phyloP scores from a whole-genome alignment of 2,797 vertebrate species.

The Pseudocheirus occidentalis region DNA sequence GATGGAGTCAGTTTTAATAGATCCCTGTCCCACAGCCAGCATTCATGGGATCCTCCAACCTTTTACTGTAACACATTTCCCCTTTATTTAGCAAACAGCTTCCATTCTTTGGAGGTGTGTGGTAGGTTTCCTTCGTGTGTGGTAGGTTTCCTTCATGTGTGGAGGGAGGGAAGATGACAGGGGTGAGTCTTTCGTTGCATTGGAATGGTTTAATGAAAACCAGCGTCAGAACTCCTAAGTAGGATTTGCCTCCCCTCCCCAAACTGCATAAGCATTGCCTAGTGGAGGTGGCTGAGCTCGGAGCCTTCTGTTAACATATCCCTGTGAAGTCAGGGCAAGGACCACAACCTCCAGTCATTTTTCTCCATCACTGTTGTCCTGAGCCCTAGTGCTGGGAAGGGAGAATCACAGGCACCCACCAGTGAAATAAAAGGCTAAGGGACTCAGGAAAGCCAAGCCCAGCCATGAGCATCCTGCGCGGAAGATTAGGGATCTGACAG shows the following conservation, averaged over 20 bases:
- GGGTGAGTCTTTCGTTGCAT: not conserved
- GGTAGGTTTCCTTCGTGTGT: not conserved
- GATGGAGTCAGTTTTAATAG: conserved; percentile 23
- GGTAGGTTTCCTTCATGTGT: not conserved
- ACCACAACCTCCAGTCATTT: not conserved
- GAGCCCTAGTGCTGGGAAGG: not conserved
- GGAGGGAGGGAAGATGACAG: not conserved
- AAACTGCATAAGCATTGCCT: not conserved
- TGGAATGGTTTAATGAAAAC: not conserved
- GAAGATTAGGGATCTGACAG: not conserved
- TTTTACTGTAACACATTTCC: not conserved
- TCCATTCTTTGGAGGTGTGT: not conserved
- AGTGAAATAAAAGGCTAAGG: not conserved
- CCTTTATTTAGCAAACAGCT: conserved; percentile 34
- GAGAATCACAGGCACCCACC: not conserved
- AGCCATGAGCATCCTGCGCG: not conserved
- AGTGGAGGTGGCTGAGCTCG: not conserved
- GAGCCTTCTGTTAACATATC: not conserved
- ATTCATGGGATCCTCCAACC: not conserved
- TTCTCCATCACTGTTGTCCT: conserved; percentile 11
- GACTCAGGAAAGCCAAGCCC: not conserved
- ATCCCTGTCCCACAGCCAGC: not conserved
- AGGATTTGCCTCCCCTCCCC: not conserved
- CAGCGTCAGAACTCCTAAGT: conserved; percentile 22
- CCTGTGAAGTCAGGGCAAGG: not conserved